phyloP scores from a whole-genome alignment of 2,113 vertebrate genomes.

The Pristiophorus japonicus region DNA sequence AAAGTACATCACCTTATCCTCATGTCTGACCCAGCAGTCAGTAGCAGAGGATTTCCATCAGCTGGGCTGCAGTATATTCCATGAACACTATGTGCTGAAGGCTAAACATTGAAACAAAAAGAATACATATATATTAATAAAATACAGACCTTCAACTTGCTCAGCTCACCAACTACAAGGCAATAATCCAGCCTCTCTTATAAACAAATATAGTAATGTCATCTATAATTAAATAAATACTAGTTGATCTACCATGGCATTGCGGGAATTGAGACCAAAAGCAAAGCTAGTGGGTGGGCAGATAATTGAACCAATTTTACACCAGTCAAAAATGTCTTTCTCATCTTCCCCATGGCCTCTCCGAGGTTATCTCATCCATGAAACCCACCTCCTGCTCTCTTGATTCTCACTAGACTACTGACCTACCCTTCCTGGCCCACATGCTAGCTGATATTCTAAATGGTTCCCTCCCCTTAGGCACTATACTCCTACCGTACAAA shows the following conservation, averaged over 20 bases:
- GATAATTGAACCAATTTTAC: background rate
- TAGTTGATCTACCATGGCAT: background rate
- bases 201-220: background rate
- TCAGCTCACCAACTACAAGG: background rate
- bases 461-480: too few species aligned
- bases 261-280: background rate
- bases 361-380: background rate
- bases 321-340: background rate
- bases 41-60: slow-evolving; percentile 89
- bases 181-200: background rate
- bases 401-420: too few species aligned
- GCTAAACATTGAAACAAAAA: slow-evolving; percentile 54
- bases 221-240: background rate
- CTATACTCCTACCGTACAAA: too few species aligned
- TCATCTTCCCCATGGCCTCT: background rate
- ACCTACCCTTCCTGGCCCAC: too few species aligned
- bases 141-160: background rate
- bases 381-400: background rate
- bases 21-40: slow-evolving; percentile 98
- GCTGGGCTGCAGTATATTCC: slow-evolving; percentile 96
- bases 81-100: slow-evolving; percentile 86
- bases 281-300: background rate
- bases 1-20: slow-evolving; percentile 77
- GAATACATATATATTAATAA: background rate
- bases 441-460: too few species aligned